phyloP scores from a whole-genome alignment of 2,113 vertebrate species.

The Nothobranchius kuhntae region DNA sequence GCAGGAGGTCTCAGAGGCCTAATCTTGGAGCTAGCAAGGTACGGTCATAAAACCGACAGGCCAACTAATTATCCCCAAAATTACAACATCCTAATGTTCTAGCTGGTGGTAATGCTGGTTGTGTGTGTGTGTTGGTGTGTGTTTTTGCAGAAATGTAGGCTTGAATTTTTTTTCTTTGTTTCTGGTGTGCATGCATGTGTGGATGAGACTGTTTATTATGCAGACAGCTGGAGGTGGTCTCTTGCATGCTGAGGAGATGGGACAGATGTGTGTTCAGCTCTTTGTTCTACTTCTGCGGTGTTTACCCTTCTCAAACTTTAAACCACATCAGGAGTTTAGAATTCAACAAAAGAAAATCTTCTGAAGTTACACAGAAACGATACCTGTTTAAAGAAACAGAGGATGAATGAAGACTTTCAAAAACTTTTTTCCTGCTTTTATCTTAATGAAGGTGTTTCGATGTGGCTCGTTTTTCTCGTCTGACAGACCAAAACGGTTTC shows the following conservation, averaged over 20 bases:
- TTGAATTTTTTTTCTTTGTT: constrained; percentile 22
- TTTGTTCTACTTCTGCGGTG: constrained; percentile 56
- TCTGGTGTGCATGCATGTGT: constrained; percentile 30
- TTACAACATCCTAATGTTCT: constrained; percentile 82
- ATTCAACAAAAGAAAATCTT: constrained; percentile 9
- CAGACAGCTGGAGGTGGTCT: constrained; percentile 72
- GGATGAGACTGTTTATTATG: constrained; percentile 62
- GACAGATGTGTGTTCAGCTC: constrained; percentile 62
- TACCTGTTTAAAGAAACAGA: constrained; percentile 11
- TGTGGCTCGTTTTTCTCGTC: constrained; percentile 25
- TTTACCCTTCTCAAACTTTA: constrained; percentile 15
- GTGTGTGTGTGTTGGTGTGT: constrained; percentile 15
- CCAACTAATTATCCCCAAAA: constrained; percentile 83
- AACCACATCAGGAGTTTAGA: constrained; percentile 15
- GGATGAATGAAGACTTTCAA: not conserved
- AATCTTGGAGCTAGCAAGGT: constrained; percentile 70
- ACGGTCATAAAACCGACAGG: constrained; percentile 82
- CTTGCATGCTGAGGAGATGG: constrained; percentile 62
- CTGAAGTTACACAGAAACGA: not conserved
- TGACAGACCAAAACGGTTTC: constrained; percentile 46
- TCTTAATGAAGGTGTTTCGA: not conserved
- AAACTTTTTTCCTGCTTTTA: not conserved
- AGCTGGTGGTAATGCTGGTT: constrained; percentile 64
- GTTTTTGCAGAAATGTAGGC: not conserved
- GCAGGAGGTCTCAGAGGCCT: constrained; percentile 74